Percentiles rank a stretch among this genome's conserved stretches.
Conservation (phyloP, 2,113 vertebrate species). For the Istiophorus platypterus region DNA sequence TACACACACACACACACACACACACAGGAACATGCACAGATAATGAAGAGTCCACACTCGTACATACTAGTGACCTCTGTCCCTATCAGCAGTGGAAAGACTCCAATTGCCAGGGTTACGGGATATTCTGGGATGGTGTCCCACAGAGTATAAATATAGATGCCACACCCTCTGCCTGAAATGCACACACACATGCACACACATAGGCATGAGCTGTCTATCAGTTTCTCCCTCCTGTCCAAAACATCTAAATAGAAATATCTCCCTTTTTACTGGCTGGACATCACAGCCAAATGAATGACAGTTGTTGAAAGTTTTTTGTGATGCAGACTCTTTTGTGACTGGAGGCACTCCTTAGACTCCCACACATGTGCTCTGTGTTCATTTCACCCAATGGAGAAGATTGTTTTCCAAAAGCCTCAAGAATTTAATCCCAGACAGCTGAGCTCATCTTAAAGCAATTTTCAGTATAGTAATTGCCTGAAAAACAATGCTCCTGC, state of each 20-base stretch:
- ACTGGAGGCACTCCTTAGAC: slow-evolving; percentile 30
- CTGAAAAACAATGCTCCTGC: not conserved
- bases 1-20: not conserved
- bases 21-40: not conserved
- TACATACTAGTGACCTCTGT: slow-evolving; percentile 33
- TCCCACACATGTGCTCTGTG: slow-evolving; percentile 49
- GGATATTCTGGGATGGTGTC: slow-evolving; percentile 69
- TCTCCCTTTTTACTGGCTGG: not conserved
- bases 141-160: slow-evolving; percentile 72
- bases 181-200: slow-evolving; percentile 12
- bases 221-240: slow-evolving; percentile 7
- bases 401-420: slow-evolving; percentile 31
- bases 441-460: slow-evolving; percentile 42
- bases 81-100: slow-evolving; percentile 63
- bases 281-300: not conserved
- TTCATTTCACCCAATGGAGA: slow-evolving; percentile 20
- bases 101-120: slow-evolving; percentile 47
- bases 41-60: slow-evolving; percentile 3
- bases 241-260: slow-evolving; percentile 20
- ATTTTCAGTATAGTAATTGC: slow-evolving; percentile 13
- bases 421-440: slow-evolving; percentile 40
- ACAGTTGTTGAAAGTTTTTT: not conserved
- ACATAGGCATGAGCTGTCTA: not conserved
- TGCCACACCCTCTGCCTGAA: slow-evolving; percentile 56
- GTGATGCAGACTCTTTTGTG: not conserved